Percentiles rank a stretch among this genome's conserved stretches.
Evolutionary conservation across 2,888 invertebrate species (phyloP).

Genomic region (Azorinus chamasolen): DNA sequence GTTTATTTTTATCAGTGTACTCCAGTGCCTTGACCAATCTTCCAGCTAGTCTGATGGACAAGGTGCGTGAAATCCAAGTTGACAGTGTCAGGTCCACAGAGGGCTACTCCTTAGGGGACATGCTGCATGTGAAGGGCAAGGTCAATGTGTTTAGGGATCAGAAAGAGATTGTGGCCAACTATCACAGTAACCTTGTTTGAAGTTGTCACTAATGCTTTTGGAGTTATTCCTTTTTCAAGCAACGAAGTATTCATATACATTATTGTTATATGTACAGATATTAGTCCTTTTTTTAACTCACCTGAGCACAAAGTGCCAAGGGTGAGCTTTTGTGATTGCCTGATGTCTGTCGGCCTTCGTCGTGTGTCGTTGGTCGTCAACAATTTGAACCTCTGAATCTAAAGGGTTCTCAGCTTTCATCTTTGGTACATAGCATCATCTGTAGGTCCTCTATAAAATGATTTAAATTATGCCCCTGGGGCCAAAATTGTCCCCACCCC

Average conservation of each 20-base stretch:
- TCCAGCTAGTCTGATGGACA: slow-evolving; percentile 30
- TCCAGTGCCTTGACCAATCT: slow-evolving; percentile 6
- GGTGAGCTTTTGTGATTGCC: no score
- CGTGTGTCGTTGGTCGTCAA: no score
- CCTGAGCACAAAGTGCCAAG: no score
- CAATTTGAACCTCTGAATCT: no score
- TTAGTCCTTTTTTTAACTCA: no score
- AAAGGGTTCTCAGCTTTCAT: no score
- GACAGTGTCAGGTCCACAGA: slow-evolving; percentile 19
- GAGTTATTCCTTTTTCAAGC: background rate
- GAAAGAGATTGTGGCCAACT: slow-evolving; percentile 72
- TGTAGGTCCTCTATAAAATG: no score
- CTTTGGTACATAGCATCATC: no score
- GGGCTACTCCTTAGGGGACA: slow-evolving; percentile 74
- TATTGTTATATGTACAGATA: no score
- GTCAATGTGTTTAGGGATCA: slow-evolving; percentile 73
- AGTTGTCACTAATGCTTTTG: background rate
- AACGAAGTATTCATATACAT: background rate
- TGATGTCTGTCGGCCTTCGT: no score
- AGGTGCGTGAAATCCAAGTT: slow-evolving; percentile 25
- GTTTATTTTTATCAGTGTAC: slow-evolving; percentile 16
- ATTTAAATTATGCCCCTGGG: no score
- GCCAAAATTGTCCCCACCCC: no score
- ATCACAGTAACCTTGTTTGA: slow-evolving; percentile 72
- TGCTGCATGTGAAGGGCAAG: slow-evolving; percentile 76